phyloP scores from a whole-genome alignment of 2,888 invertebrate species.

The Cataglyphis cursor region DNA sequence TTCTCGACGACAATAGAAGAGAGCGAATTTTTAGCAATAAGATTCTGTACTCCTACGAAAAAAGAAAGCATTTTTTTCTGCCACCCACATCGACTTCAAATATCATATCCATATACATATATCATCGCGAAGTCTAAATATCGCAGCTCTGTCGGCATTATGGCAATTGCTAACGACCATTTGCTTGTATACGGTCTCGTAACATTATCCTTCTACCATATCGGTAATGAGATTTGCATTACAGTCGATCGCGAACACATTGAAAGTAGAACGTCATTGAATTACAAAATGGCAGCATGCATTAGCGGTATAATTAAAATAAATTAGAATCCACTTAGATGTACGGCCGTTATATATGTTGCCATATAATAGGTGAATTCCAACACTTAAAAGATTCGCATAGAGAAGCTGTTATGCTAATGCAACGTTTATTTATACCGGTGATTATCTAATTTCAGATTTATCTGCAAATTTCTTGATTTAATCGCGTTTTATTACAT shows the following conservation, averaged over 20 bases:
- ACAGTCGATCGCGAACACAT: conserved; percentile 40
- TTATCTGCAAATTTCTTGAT: not conserved
- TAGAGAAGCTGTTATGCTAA: not conserved
- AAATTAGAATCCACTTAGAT: conserved; percentile 43
- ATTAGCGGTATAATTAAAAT: conserved; percentile 44
- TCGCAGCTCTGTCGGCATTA: conserved; percentile 1
- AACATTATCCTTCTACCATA: conserved; percentile 40
- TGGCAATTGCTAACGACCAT: conserved; percentile 23
- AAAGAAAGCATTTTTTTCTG: not conserved
- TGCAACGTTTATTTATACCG: conserved; percentile 16
- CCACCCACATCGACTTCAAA: conserved; percentile 13
- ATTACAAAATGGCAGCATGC: conserved; percentile 37
- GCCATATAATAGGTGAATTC: not conserved
- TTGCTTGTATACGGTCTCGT: not conserved
- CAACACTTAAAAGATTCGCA: not conserved
- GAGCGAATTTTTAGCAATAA: not conserved
- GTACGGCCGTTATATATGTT: not conserved
- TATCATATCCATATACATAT: conserved; percentile 25
- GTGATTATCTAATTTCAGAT: not conserved
- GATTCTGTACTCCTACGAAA: not conserved
- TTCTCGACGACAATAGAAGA: not conserved
- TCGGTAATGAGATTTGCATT: conserved; percentile 44
- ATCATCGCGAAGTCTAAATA: not conserved
- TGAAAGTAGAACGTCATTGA: conserved; percentile 39
- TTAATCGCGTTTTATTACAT: not conserved